phyloP scores from a whole-genome alignment of 2,797 vertebrate species.

The Spea hammondii region DNA sequence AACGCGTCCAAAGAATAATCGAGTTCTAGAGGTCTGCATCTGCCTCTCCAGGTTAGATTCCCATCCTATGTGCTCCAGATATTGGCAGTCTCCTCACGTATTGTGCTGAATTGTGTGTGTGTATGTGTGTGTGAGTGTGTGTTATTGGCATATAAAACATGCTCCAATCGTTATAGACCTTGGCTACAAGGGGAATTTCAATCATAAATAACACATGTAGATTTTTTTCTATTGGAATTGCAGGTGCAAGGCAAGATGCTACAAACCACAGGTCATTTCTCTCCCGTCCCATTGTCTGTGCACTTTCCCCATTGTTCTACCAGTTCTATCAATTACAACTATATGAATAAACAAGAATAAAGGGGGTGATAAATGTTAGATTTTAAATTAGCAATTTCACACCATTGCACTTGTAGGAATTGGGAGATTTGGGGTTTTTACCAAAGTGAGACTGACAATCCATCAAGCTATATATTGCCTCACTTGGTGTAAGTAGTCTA shows the following conservation, averaged over 20 bases:
- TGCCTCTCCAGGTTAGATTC: constrained; percentile 70
- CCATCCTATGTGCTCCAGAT: constrained; percentile 61
- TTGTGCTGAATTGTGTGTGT: constrained; percentile 57
- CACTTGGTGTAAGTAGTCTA: not conserved
- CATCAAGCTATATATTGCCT: no score
- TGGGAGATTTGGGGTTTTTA: no score
- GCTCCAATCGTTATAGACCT: constrained; percentile 64
- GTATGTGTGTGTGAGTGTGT: not conserved
- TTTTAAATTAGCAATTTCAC: no score
- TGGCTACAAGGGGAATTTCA: constrained; percentile 56
- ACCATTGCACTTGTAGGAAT: no score
- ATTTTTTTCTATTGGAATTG: constrained; percentile 60
- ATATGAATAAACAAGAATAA: not conserved
- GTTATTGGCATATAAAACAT: constrained; percentile 65
- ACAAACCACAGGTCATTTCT: not conserved
- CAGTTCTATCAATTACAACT: not conserved
- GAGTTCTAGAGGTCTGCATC: constrained; percentile 74
- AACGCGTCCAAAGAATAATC: constrained; percentile 77
- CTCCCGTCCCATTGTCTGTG: constrained; percentile 24
- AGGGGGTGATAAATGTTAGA: no score
- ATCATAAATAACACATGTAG: constrained; percentile 63
- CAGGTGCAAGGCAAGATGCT: constrained; percentile 61
- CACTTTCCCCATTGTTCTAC: not conserved
- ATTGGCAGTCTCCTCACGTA: constrained; percentile 58
- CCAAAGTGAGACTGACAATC: no score